Percentiles rank a stretch among this genome's conserved stretches.
Evolutionary conservation across 2,797 vertebrate species (phyloP).

Genomic region (Squalus acanthias): DNA sequence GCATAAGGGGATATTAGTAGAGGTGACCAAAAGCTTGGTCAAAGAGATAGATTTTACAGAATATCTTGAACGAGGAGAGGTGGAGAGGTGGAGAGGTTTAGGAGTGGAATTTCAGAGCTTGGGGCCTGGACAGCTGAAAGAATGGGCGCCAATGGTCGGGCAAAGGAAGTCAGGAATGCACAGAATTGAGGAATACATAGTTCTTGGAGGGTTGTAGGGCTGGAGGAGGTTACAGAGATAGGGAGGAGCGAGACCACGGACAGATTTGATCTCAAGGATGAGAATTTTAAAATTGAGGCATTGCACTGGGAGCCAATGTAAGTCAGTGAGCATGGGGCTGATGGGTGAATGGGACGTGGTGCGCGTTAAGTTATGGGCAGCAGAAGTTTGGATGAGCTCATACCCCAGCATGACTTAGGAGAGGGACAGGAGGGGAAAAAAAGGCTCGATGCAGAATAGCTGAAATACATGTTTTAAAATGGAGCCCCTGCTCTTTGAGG

Average conservation of each 20-base stretch:
- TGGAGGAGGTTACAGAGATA: background rate
- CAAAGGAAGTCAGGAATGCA: background rate
- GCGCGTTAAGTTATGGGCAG: background rate
- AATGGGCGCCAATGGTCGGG: background rate
- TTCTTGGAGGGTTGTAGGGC: background rate
- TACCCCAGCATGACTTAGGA: background rate
- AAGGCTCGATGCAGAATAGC: background rate
- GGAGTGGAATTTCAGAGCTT: background rate
- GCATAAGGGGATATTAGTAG: no score
- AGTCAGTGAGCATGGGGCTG: background rate
- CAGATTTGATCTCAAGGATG: background rate
- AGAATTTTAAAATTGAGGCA: background rate
- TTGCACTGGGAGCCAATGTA: background rate
- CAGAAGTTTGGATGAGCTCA: background rate
- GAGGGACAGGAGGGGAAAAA: background rate
- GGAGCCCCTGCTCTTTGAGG: background rate
- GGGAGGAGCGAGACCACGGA: background rate
- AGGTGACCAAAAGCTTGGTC: no score
- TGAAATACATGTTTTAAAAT: background rate
- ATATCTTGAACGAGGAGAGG: no score
- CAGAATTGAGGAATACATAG: background rate
- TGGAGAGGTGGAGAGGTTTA: background rate
- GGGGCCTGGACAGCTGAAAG: background rate
- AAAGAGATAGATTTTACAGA: no score
- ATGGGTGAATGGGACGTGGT: background rate